These are phyloP conservation scores for Nomada goodeniana DNA, from an alignment of 2,888 invertebrate genomes.

Conservation along the genomic window DNA sequence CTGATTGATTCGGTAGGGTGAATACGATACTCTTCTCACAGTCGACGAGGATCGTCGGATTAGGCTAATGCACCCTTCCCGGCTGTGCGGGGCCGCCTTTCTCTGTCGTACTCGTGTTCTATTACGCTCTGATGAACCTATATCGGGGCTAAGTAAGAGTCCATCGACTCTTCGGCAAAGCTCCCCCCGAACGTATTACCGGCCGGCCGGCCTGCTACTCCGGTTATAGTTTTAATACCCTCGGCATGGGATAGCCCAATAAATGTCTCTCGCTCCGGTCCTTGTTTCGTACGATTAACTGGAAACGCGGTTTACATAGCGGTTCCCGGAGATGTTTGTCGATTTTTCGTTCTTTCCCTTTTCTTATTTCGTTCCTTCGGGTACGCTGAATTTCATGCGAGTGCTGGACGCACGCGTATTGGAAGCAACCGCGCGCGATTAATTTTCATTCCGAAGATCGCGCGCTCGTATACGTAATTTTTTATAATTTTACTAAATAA, in stretches of 20 bases:
- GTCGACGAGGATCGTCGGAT: conserved; percentile 70
- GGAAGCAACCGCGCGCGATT: no score
- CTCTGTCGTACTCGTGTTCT: conserved; percentile 54
- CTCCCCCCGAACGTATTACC: conserved; percentile 58
- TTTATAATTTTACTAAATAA: no score
- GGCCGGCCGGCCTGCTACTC: conserved; percentile 32
- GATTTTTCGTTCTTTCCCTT: no score
- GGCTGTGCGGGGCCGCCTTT: conserved; percentile 42
- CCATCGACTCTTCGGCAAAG: conserved; percentile 74
- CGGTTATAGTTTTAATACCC: conserved; percentile 67
- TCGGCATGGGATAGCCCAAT: conserved; percentile 27
- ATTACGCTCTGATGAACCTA: conserved; percentile 69
- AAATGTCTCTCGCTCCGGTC: neutral
- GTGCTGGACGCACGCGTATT: no score
- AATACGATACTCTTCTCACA: conserved; percentile 78
- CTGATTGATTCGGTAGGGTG: conserved; percentile 77
- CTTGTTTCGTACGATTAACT: conserved; percentile 3
- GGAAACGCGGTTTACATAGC: neutral
- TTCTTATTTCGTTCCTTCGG: no score
- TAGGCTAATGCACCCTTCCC: conserved; percentile 74
- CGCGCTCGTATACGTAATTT: no score
- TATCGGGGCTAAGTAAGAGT: conserved; percentile 72
- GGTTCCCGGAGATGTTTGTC: neutral
- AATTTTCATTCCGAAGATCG: no score
- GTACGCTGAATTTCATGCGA: no score